phyloP scores from a whole-genome alignment of 2,113 vertebrate species.

The Perca flavescens region DNA sequence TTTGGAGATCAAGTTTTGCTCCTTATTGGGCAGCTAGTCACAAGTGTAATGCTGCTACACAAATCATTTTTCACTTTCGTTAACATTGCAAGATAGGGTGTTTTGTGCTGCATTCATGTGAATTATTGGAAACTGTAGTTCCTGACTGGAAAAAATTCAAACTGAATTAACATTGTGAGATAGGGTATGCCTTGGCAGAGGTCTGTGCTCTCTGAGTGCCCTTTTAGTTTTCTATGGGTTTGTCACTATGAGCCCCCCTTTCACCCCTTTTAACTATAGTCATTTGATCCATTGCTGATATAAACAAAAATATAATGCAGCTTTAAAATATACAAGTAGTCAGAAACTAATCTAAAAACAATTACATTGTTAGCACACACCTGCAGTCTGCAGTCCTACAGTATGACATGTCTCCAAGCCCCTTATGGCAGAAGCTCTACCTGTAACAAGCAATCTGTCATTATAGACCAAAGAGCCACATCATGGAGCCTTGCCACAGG shows the following conservation, averaged over 20 bases:
- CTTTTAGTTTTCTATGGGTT: no score
- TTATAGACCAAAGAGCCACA: constrained; percentile 55
- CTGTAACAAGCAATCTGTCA: constrained; percentile 47
- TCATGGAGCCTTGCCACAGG: constrained; percentile 4
- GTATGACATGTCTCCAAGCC: not conserved
- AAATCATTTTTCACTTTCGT: no score
- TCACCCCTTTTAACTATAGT: not conserved
- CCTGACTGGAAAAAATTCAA: no score
- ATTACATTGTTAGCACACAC: not conserved
- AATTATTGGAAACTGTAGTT: no score
- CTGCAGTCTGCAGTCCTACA: constrained; percentile 17
- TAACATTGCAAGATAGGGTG: no score
- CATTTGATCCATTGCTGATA: not conserved
- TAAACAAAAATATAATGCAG: not conserved
- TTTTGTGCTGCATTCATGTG: no score
- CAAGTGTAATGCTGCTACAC: not conserved
- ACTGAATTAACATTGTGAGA: no score
- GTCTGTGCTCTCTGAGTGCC: no score
- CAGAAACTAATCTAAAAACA: not conserved
- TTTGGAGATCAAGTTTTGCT: not conserved
- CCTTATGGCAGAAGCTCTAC: constrained; percentile 15
- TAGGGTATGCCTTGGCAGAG: no score
- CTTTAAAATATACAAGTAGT: not conserved
- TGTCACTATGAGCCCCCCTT: not conserved
- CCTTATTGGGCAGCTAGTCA: not conserved